Conservation (phyloP, 1,140 invertebrate genomes). For the Olivierus martensii region DNA sequence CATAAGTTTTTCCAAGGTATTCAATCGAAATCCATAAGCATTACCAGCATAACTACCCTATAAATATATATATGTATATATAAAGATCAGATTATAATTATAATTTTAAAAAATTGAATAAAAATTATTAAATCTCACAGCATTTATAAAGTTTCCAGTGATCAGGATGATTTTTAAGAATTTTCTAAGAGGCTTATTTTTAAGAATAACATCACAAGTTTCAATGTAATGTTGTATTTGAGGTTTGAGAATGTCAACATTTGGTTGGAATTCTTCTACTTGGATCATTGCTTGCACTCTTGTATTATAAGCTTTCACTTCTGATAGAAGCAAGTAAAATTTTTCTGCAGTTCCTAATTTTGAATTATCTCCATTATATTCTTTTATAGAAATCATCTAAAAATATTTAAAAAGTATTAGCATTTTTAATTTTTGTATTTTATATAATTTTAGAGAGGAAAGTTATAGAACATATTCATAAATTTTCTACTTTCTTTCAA, state of each 20-base stretch:
- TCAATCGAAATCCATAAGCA: constrained; percentile 83
- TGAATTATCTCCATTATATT: constrained; percentile 63
- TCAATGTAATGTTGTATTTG: constrained; percentile 82
- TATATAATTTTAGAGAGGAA: no score
- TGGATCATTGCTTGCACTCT: constrained; percentile 82
- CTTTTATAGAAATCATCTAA: constrained; percentile 65
- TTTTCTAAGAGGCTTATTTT: constrained; percentile 64
- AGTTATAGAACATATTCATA: no score
- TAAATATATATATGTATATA: background rate
- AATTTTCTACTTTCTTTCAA: no score
- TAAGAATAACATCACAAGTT: constrained; percentile 69
- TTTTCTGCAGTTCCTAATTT: constrained; percentile 81
- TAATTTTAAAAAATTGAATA: background rate
- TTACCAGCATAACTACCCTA: constrained; percentile 93
- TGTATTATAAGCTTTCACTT: constrained; percentile 66
- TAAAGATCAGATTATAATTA: no score
- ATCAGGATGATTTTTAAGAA: constrained; percentile 84
- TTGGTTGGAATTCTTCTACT: constrained; percentile 85
- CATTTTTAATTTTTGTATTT: no score
- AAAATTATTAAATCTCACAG: constrained; percentile 41
- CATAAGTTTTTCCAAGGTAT: constrained; percentile 82
- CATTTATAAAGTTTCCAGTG: constrained; percentile 87
- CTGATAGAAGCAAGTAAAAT: constrained; percentile 70
- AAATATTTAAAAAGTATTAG: no score
- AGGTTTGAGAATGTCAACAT: constrained; percentile 77